phyloP scores from a whole-genome alignment of 2,113 vertebrate species.

The Gymnobelideus leadbeateri region DNA sequence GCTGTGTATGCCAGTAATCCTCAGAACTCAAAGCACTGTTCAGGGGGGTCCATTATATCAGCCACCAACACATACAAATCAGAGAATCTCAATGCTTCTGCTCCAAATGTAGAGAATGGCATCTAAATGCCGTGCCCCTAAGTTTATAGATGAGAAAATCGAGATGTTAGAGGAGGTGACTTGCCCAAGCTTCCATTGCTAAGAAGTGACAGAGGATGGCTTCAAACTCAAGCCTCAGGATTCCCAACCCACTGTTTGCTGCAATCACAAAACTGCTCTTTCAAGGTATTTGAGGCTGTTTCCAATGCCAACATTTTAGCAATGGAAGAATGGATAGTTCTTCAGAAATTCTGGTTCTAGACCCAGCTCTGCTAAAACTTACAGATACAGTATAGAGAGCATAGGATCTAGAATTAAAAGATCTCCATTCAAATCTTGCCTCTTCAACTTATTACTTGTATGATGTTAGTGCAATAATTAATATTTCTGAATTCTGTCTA shows the following conservation, averaged over 20 bases:
- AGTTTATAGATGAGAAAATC: not conserved
- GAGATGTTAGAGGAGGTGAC: not conserved
- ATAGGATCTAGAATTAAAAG: not conserved
- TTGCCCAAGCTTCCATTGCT: not conserved
- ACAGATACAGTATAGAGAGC: not conserved
- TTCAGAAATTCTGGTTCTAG: not conserved
- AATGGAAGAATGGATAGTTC: not conserved
- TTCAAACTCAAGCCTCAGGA: not conserved
- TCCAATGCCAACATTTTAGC: not conserved
- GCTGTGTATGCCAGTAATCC: not conserved
- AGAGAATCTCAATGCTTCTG: not conserved
- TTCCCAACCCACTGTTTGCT: not conserved
- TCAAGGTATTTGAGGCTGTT: not conserved
- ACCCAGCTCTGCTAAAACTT: not conserved
- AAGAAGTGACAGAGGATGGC: not conserved
- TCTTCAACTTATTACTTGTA: not conserved
- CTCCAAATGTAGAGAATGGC: not conserved
- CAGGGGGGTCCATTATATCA: not conserved
- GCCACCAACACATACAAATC: not conserved
- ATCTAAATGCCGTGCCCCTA: not conserved
- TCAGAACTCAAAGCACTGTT: not conserved
- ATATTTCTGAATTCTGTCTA: not conserved
- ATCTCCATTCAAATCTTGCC: not conserved
- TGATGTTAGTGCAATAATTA: not conserved
- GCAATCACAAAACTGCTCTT: not conserved